Base-by-base conservation (phyloP, 2,113 vertebrate species). In the Atherinomorus stipes region DNA sequence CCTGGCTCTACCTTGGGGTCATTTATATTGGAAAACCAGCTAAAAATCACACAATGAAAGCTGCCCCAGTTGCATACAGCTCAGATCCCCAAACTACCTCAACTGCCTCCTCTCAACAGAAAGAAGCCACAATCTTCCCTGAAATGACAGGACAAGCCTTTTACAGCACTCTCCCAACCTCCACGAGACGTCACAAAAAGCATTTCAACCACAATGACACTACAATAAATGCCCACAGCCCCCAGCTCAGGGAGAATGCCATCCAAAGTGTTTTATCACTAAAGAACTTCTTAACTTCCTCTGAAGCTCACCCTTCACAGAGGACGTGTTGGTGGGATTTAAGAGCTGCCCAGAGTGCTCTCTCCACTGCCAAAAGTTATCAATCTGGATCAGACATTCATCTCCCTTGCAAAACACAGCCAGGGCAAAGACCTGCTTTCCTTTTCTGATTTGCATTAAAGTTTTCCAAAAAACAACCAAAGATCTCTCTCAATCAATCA, bases 281-380 rank as follows among this genome's bases (percentile, higher is more conserved):
- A 21, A 57, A 56, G 59, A 51, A 59, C 65, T 70, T 45, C 50
- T 76, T 64, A 49, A 76, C 65, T 70, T 25, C 42, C 25, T 69
- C 40, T 64, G 53, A 65, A 61, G 50, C 51, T 50, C 45, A 28
- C 68, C 8, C 34, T 40, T 34, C 37, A 64, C 64, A 47, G 71
- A 74, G 26, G 51, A 69, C 28, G 64, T 64, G 47, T 65, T 50
- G 40, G 47, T 64, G 22, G 58, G 38, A 57, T 59, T 68, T 37
- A 54, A 45, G 58, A 82, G 64, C 49, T 64, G 37, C 74, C 11
- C 38, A 26, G 63, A 50, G 45, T 59, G 42, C 31, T 70, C 60
- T 56, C 52, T 56, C 50, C 31, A 54, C 59, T 23, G 58, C 22
- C 25, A 28, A 25, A 68, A 40, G 37, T 74, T 25, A 44, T n/a